Percentiles rank a stretch among this genome's conserved stretches.
These are phyloP conservation scores for Nibea albiflora DNA, from an alignment of 2,113 vertebrate genomes.

Conservation along the genomic window DNA sequence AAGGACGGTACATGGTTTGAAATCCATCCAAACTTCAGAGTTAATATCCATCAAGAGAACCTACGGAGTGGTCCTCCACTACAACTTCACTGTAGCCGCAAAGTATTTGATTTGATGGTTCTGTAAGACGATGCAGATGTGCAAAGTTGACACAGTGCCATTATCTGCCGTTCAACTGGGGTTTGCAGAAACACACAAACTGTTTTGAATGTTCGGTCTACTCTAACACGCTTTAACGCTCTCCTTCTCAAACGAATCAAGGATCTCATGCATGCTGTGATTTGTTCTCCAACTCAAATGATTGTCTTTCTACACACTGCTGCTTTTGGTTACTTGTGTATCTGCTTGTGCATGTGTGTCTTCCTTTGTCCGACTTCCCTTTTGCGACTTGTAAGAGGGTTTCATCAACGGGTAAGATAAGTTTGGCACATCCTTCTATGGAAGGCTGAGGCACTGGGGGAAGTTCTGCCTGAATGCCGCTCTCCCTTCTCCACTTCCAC, in stretches of 20 bases:
- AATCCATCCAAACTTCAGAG: constrained; percentile 24
- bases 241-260: constrained; percentile 24
- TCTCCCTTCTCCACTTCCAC: neutral
- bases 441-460: constrained; percentile 27
- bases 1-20: neutral
- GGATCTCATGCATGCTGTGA: constrained; percentile 20
- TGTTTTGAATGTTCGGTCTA: neutral
- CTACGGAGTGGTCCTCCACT: neutral
- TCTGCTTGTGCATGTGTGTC: constrained; percentile 38
- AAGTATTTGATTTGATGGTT: neutral
- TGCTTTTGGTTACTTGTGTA: constrained; percentile 26
- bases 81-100: neutral
- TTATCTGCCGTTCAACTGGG: constrained; percentile 40
- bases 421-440: constrained; percentile 38
- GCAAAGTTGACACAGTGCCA: neutral
- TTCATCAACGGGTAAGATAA: constrained; percentile 34
- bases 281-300: neutral
- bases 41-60: neutral
- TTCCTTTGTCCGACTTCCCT: constrained; percentile 14
- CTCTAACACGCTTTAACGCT: constrained; percentile 12
- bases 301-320: neutral
- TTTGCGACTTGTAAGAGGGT: constrained; percentile 31
- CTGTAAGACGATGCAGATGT: constrained; percentile 37
- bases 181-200: constrained; percentile 52
- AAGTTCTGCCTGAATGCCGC: neutral